Percentiles rank a stretch among this genome's conserved stretches.
phyloP scores from a whole-genome alignment of 1,140 invertebrate species.

The Euschistus heros region DNA sequence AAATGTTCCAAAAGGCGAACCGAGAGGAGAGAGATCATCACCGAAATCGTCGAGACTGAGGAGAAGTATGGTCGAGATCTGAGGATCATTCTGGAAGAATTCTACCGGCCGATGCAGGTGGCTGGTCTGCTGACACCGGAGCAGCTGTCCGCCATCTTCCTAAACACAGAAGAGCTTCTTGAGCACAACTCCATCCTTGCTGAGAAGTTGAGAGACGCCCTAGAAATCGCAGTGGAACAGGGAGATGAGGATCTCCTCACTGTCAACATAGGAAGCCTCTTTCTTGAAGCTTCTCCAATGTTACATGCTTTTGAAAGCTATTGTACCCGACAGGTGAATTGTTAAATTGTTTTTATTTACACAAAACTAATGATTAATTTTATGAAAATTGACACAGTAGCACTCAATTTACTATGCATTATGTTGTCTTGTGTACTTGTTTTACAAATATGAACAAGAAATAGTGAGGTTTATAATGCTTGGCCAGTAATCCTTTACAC shows the following conservation, averaged over 20 bases:
- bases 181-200: conserved; percentile 78
- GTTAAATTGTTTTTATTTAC: too few relatives aligned
- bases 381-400: too few relatives aligned
- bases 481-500: too few relatives aligned
- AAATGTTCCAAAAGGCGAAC: conserved; percentile 77
- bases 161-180: conserved; percentile 85
- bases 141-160: conserved; percentile 79
- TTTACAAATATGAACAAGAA: too few relatives aligned
- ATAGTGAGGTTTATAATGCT: too few relatives aligned
- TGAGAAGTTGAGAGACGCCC: conserved; percentile 70
- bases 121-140: conserved; percentile 55
- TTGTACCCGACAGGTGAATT: conserved; percentile 61
- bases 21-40: conserved; percentile 87
- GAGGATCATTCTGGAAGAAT: conserved; percentile 84
- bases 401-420: too few relatives aligned
- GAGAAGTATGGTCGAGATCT: conserved; percentile 88
- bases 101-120: conserved; percentile 84
- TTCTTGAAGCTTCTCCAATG: conserved; percentile 85
- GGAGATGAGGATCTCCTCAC: conserved; percentile 71
- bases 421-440: too few relatives aligned
- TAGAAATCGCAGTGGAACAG: conserved; percentile 73
- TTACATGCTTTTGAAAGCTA: conserved; percentile 89
- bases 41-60: conserved; percentile 92
- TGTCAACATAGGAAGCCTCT: conserved; percentile 83
- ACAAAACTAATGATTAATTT: too few relatives aligned